Evolutionary conservation across 1,140 invertebrate genomes (phyloP), one percentile per base, ranked within the genome.

Genomic region (Drosophila kurseongensis): DNA sequence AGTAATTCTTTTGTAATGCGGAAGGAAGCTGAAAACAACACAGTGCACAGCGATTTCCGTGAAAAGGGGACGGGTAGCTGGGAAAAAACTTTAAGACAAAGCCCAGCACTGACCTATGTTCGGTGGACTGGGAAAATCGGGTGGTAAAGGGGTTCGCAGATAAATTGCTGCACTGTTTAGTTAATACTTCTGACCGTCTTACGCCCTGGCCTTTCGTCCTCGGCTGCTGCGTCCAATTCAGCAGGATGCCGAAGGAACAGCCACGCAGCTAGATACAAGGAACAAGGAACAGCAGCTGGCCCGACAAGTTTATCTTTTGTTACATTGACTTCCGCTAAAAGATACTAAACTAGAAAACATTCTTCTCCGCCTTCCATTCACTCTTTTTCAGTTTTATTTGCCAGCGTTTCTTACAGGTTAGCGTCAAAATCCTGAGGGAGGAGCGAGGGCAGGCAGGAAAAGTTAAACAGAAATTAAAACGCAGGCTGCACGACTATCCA

Each of bases 1-100:
- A 88, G 83, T 88, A 86, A 88, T 86, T 86, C 83, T 83, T 86
- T 86, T 86, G 78, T 88, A 88, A 86, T 76, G 83, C 83, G 83
- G 83, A 86, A 88, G 83, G 83, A 86, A 88, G 79, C 67, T 55
- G 71, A 68, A 76, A 82, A 82, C 71, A 82, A 88, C 82, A 86
- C 82, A 86, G 69, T 51, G 75, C 69, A 67, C 75, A 55, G 69
- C 78, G 62, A 82, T 68, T 82, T 88, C 71, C 75, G 56, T 55
- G 35, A 44, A 36, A 23, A 29, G 36, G 13, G 35, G 40, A 47
- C 62, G 47, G 50, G 45, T 32, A 50, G 51, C 44, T 41, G 65
- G 56, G 65, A 59, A 78, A 77, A 62, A 86, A 86, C 61, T 88
- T 83, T 76, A 88, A 86, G 68, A 82, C 83, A 79, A 86, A 88